phyloP scores from a whole-genome alignment of 1,140 invertebrate genomes.

The Zaprionus tsacasi region DNA sequence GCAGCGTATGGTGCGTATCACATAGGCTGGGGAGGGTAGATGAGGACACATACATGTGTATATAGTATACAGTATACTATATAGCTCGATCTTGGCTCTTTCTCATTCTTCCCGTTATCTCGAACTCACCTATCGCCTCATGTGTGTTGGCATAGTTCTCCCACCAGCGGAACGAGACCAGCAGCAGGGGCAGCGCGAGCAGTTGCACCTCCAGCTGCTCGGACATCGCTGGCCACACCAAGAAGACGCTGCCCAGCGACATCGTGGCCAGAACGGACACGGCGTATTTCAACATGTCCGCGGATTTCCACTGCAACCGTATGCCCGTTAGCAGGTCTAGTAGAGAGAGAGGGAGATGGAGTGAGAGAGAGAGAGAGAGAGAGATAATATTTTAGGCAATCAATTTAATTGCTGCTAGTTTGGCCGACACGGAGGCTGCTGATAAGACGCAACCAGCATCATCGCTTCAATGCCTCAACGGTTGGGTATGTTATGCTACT shows the following conservation, averaged over 20 bases:
- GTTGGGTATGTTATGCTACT: constrained; percentile 3
- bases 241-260: constrained; percentile 87
- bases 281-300: constrained; percentile 46
- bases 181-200: constrained; percentile 87
- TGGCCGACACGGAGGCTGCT: constrained; percentile 35
- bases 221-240: constrained; percentile 88
- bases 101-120: neutral
- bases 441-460: constrained; percentile 55
- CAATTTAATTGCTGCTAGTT: constrained; percentile 77
- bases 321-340: constrained; percentile 68
- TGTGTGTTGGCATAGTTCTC: constrained; percentile 89
- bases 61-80: too few species aligned
- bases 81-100: neutral
- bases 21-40: constrained; percentile 51
- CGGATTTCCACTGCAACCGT: constrained; percentile 65
- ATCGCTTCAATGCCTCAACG: constrained; percentile 1
- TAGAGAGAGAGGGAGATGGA: neutral
- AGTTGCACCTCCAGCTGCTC: constrained; percentile 85
- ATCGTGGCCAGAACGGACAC: constrained; percentile 85
- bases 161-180: constrained; percentile 94
- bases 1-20: constrained; percentile 69
- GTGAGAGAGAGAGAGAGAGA: neutral
- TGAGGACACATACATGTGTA: too few species aligned
- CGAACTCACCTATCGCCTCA: constrained; percentile 82
- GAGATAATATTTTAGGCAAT: constrained; percentile 55